Evolutionary conservation across 2,113 vertebrate species (phyloP).

Genomic region (Clarias batrachus): DNA sequence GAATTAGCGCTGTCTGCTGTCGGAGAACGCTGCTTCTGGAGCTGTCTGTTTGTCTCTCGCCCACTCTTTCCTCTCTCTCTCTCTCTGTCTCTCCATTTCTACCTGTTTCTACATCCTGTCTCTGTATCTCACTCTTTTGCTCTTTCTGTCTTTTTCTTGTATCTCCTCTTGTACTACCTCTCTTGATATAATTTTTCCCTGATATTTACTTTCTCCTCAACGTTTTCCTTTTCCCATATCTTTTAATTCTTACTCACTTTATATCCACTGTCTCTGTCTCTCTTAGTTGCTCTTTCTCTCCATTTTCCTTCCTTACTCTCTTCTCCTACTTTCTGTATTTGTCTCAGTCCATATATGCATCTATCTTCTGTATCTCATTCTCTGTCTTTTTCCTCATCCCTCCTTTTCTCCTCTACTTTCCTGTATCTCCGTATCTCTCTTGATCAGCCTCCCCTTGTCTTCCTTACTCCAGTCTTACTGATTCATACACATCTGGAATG

Average conservation of each 20-base stretch:
- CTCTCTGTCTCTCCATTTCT: slow-evolving; percentile 18
- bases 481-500: too few relatives aligned
- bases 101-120: background rate
- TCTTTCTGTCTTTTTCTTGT: too few relatives aligned
- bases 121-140: background rate
- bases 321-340: background rate
- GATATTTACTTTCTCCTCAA: background rate
- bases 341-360: background rate
- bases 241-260: background rate
- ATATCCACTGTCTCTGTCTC: background rate
- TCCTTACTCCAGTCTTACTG: background rate
- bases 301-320: background rate
- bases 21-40: slow-evolving; percentile 26
- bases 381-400: background rate
- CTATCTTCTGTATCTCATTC: background rate
- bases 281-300: background rate
- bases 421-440: background rate
- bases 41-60: slow-evolving; percentile 27
- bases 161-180: background rate
- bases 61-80: slow-evolving; percentile 13
- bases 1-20: slow-evolving; percentile 36
- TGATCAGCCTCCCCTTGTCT: background rate
- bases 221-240: background rate
- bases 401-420: background rate
- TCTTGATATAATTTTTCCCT: background rate